Evolutionary conservation across 1,140 invertebrate species (phyloP), one percentile per base, ranked within the genome.

Genomic region (Mylabris phalerata): DNA sequence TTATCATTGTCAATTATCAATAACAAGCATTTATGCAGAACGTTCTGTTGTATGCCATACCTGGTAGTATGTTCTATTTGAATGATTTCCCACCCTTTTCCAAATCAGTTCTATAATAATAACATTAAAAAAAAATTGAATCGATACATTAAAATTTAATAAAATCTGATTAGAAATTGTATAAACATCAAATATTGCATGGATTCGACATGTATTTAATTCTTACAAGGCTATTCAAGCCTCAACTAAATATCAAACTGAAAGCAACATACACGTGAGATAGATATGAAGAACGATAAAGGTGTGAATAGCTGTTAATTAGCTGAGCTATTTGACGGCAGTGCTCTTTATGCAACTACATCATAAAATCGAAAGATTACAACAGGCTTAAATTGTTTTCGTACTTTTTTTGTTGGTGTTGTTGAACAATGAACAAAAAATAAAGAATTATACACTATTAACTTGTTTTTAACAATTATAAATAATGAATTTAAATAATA

Each of bases 1-100:
- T 60, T 65, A 65, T 65, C 63, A 65, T 65, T 65, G 63, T 65
- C 63, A 65, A 65, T 65, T 65, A 65, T 60, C 52, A 59, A 65
- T 65, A 65, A 65, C 63, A 62, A 62, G 63, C 60, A 65, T 65
- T 65, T 64, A 64, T 64, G 62, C 59, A 64, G 62, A 57, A 61
- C 61, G 42, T 59, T 32, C 58, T 64, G 58, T 61, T 64, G 59
- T 51, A 61, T 32, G 32, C 62, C 60, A 65, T 59, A 65, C 52
- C 52, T 54, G 63, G 60, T 48, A 5, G 63, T 57, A 65, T 60
- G 62, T 57, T 65, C 57, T 60, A 62, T 65, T 57, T 65, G 60
- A 44, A 27, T 25, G 48, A 32, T 32, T 59, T 59, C 61, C 51
- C 57, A 59, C 40, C 57, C 45, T 51, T 40, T 7, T 32, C 7